phyloP scores from a whole-genome alignment of 2,797 vertebrate genomes.

The Fistularia commersonii region DNA sequence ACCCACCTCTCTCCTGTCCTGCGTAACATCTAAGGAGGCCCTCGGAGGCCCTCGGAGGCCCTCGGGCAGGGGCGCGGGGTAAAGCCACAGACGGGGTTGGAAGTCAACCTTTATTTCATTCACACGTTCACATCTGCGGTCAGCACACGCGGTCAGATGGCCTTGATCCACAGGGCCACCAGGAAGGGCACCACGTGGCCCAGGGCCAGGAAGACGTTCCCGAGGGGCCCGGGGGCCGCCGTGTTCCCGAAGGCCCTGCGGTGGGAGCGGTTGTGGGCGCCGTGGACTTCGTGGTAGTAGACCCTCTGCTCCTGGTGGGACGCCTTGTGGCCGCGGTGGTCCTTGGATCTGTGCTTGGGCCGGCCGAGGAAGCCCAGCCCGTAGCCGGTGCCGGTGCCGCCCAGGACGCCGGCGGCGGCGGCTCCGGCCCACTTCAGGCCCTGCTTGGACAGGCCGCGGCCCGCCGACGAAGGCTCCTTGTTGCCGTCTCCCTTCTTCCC shows the following conservation, averaged over 20 bases:
- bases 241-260: conserved; percentile 43
- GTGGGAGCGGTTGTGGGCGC: conserved; percentile 41
- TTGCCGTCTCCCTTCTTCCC: conserved; percentile 30
- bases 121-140: background rate
- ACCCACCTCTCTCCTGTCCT: too few species aligned
- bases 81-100: too few species aligned
- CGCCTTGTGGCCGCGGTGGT: conserved; percentile 26
- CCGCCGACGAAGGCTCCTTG: conserved; percentile 43
- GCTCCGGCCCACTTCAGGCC: conserved; percentile 72
- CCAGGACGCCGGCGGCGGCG: conserved; percentile 66
- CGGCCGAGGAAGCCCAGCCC: conserved; percentile 67
- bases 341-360: conserved; percentile 46
- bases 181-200: conserved; percentile 51
- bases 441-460: conserved; percentile 50
- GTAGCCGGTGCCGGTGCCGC: conserved; percentile 69
- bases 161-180: conserved; percentile 50
- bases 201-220: conserved; percentile 34
- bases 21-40: too few species aligned
- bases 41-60: too few species aligned
- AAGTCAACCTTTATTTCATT: conserved; percentile 41
- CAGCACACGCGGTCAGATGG: conserved; percentile 17
- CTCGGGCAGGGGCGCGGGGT: too few species aligned
- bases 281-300: conserved; percentile 34
- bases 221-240: conserved; percentile 25
- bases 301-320: conserved; percentile 20